Evolutionary conservation across 2,888 invertebrate species (phyloP).

Genomic region (Ceratothoa steindachneri): DNA sequence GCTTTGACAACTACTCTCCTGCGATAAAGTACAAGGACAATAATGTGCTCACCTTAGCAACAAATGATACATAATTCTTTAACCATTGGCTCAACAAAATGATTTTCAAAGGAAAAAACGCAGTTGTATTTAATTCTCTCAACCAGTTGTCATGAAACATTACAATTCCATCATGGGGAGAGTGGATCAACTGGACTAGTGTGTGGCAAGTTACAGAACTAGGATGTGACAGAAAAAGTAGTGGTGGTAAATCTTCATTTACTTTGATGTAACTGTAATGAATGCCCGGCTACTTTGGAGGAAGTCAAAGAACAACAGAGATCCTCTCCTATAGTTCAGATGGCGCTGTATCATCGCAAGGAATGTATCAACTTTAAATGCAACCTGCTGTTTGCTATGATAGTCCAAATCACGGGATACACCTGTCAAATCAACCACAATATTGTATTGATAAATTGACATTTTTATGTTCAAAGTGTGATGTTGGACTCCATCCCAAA

Average conservation of each 20-base stretch:
- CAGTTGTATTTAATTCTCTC: too few relatives aligned
- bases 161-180: background rate
- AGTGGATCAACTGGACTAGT: too few relatives aligned
- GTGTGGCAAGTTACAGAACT: background rate
- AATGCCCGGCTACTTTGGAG: slow-evolving; percentile 9
- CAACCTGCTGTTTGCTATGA: too few relatives aligned
- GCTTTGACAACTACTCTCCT: background rate
- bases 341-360: too few relatives aligned
- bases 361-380: too few relatives aligned
- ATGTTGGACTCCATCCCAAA: too few relatives aligned
- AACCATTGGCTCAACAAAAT: background rate
- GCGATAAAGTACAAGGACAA: background rate
- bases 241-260: slow-evolving; percentile 4
- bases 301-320: background rate
- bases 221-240: slow-evolving; percentile 4
- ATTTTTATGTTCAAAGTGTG: too few relatives aligned
- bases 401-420: too few relatives aligned
- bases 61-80: background rate
- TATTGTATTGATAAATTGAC: too few relatives aligned
- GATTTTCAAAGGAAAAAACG: background rate
- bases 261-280: slow-evolving; percentile 6
- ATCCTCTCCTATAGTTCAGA: slow-evolving; percentile 7
- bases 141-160: too few relatives aligned
- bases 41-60: background rate
- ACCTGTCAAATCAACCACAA: too few relatives aligned